A percentile compares a stretch with the other conserved stretches of the same genome.
Conservation (phyloP, 1,140 invertebrate genomes). For the Drosophila prosaltans region DNA sequence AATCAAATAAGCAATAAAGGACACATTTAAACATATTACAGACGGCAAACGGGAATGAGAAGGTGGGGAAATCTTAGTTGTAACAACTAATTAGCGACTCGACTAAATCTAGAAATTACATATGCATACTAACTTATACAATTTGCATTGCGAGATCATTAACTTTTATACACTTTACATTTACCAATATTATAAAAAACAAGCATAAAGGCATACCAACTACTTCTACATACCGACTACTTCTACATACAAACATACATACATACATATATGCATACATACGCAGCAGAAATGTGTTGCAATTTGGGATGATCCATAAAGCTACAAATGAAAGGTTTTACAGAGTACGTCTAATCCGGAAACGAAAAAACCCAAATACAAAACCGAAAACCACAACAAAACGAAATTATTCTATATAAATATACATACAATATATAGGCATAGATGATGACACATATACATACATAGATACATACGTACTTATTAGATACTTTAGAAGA, state of each 20-base stretch:
- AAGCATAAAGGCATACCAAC: too few species aligned
- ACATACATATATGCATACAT: constrained; percentile 21
- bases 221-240: too few species aligned
- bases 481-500: constrained; percentile 72
- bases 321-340: constrained; percentile 77
- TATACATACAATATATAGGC: constrained; percentile 43
- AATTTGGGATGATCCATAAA: constrained; percentile 54
- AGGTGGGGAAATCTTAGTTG: constrained; percentile 20
- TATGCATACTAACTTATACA: constrained; percentile 41
- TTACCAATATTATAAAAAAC: constrained; percentile 56
- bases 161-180: constrained; percentile 81
- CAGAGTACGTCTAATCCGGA: constrained; percentile 64
- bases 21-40: constrained; percentile 16
- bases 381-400: constrained; percentile 34
- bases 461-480: constrained; percentile 44
- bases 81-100: constrained; percentile 38
- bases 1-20: constrained; percentile 15
- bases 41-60: constrained; percentile 14
- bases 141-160: constrained; percentile 71
- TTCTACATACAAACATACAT: constrained; percentile 9
- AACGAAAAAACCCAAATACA: constrained; percentile 24
- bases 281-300: constrained; percentile 41
- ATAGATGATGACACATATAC: constrained; percentile 57
- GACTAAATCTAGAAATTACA: constrained; percentile 30
- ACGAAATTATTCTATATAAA: constrained; percentile 42